Evolutionary conservation across 1,140 invertebrate species (phyloP), one percentile per base, ranked within the genome.

Genomic region (Drosophila trapezifrons): DNA sequence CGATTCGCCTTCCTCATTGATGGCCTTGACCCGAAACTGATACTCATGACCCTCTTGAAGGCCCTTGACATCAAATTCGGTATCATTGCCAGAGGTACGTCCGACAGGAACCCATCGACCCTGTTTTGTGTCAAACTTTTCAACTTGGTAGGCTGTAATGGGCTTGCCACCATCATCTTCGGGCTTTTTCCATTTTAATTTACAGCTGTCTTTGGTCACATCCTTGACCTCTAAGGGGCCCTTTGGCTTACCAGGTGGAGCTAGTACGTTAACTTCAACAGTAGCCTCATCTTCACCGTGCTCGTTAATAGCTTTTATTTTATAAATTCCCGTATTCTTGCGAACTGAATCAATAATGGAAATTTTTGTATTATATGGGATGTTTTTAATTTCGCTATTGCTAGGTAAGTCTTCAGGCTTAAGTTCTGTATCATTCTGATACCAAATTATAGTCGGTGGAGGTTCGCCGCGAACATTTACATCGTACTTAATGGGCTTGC

Each of bases 131-230:
- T 99, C 99, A 47, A 98, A 93, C 92, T 99, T 99, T 92, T 99
- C 99, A 8, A 99, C 96, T 55, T 98, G 95, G 91, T 99, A 99
- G 18, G 97, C 97, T 43, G 96, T 96, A n/a, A 99, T 95, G 8
- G 98, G 98, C 90, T 97, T 84, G 91, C 99, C 99, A 84, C 99
- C 99, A 93, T 99, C 98, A 92, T 99, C 98, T 90, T 98, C 97
- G 22, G 99, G 98, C 91, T 98, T 98, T 66, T 98, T 96, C 99
- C 99, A 99, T 83, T 97, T 95, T 2, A 99, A 93, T 83, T 98
- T 99, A 91, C 97, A 98, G 52, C 93, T 93, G 43, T 93, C 93
- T 91, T 98, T 97, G n/a, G 96, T 98, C 17, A 99, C 96, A 92
- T 99, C 98, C 7, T 95, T 94, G 27, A 99, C 97, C 93, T 98